phyloP scores from a whole-genome alignment of 2,113 vertebrate genomes.

The Neofelis nebulosa region DNA sequence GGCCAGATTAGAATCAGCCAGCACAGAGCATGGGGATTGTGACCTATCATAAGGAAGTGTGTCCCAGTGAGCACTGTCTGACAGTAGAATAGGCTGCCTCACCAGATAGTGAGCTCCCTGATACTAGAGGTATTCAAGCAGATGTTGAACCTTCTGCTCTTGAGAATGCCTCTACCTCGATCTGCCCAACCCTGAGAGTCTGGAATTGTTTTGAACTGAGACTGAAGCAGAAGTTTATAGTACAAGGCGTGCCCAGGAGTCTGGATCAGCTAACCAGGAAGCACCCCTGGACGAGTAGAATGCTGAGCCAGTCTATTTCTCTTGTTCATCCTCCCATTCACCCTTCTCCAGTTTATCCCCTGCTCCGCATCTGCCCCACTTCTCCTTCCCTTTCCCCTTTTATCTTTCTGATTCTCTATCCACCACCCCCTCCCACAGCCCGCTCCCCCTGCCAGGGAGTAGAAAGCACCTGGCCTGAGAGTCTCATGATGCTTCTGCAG shows the following conservation, averaged over 20 bases:
- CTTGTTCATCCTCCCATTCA: not conserved
- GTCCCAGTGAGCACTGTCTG: not conserved
- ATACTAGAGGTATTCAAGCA: not conserved
- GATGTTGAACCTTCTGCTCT: not conserved
- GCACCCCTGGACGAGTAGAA: not conserved
- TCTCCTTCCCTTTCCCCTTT: not conserved
- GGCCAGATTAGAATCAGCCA: not conserved
- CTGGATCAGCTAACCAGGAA: not conserved
- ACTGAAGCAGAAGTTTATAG: not conserved
- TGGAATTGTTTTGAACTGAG: not conserved
- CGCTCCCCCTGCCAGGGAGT: not conserved
- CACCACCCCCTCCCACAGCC: fast-evolving
- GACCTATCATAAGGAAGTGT: not conserved
- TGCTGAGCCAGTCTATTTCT: not conserved
- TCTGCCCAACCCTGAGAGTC: not conserved
- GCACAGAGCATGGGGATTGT: fast-evolving
- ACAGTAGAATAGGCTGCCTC: not conserved
- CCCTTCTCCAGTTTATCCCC: not conserved
- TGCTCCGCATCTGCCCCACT: not conserved
- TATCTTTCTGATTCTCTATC: not conserved
- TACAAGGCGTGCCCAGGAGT: not conserved
- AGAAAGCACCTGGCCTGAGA: not conserved
- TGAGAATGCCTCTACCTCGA: not conserved
- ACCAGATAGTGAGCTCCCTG: not conserved
- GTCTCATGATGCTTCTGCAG: not conserved